These are phyloP conservation scores for Ophion slaviceki DNA, from an alignment of 2,888 invertebrate species.

Conservation along the genomic window DNA sequence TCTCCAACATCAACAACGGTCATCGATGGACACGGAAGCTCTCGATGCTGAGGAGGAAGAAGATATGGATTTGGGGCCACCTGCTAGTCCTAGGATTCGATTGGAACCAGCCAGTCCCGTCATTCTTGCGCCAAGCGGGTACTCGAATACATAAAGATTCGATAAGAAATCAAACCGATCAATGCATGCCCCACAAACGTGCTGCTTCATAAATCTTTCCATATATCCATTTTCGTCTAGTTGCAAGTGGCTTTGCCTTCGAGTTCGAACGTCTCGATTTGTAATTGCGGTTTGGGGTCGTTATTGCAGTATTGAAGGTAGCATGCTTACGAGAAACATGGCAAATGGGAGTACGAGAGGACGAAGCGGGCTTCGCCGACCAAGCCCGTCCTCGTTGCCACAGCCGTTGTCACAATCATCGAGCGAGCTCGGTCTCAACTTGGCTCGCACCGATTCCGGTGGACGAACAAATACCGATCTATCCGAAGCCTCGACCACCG, in stretches of 20 bases:
- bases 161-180: no score
- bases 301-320: constrained; percentile 78
- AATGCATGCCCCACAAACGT: no score
- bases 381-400: constrained; percentile 78
- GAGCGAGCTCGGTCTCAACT: constrained; percentile 83
- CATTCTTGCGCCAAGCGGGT: constrained; percentile 75
- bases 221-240: no score
- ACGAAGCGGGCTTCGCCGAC: constrained; percentile 77
- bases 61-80: constrained; percentile 77
- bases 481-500: constrained; percentile 95
- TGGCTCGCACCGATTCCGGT: constrained; percentile 90
- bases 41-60: constrained; percentile 86
- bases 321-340: constrained; percentile 67
- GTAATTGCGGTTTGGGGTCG: neutral
- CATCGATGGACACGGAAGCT: constrained; percentile 93
- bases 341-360: constrained; percentile 74
- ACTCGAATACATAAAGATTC: constrained; percentile 68
- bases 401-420: constrained; percentile 82
- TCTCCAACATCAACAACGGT: constrained; percentile 93
- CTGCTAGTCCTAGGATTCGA: constrained; percentile 78
- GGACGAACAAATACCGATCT: constrained; percentile 90
- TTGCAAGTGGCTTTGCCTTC: no score
- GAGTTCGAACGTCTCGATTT: constrained; percentile 81
- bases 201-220: no score
- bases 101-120: constrained; percentile 79